A percentile compares a stretch with the other conserved stretches of the same genome.
Evolutionary conservation across 1,140 invertebrate genomes (phyloP).

Genomic region (Drosophila nannoptera): DNA sequence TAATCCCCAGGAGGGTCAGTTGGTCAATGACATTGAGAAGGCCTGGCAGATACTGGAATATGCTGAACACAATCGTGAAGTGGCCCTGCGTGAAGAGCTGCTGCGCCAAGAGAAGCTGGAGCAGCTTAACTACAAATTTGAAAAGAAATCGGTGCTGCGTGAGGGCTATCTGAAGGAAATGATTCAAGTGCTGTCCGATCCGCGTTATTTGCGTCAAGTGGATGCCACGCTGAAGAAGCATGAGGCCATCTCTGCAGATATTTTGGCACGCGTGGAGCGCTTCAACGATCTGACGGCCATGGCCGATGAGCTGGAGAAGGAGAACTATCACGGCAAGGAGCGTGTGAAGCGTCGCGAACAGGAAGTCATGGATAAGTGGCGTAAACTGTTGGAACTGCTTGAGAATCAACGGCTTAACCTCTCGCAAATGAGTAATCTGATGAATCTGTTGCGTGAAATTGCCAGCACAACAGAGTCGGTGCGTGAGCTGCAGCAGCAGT

Average conservation of each 20-base stretch:
- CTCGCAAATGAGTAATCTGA: slow-evolving; percentile 87
- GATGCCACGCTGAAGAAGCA: slow-evolving; percentile 99
- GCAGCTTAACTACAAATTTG: slow-evolving; percentile 97
- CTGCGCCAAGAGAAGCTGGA: slow-evolving; percentile 95
- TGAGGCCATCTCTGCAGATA: slow-evolving; percentile 98
- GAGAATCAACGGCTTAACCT: slow-evolving; percentile 92
- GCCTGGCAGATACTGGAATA: slow-evolving; percentile 96
- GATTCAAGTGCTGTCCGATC: slow-evolving; percentile 96
- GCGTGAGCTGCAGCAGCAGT: slow-evolving; percentile 88
- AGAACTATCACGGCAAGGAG: slow-evolving; percentile 95
- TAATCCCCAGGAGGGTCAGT: slow-evolving; percentile 92
- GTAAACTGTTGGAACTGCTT: slow-evolving; percentile 89
- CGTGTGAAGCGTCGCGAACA: slow-evolving; percentile 89
- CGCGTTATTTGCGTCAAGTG: slow-evolving; percentile 93
- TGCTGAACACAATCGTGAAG: slow-evolving; percentile 95
- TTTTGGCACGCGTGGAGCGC: slow-evolving; percentile 94
- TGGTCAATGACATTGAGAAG: slow-evolving; percentile 94
- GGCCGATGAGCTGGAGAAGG: slow-evolving; percentile 92
- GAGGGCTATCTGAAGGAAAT: slow-evolving; percentile 97
- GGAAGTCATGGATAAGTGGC: slow-evolving; percentile 93
- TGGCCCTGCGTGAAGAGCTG: slow-evolving; percentile 94
- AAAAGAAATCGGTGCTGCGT: slow-evolving; percentile 85
- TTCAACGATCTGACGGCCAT: slow-evolving; percentile 95
- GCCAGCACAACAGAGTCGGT: slow-evolving; percentile 92
- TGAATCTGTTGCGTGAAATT: slow-evolving; percentile 93